Percentiles rank a stretch among this genome's conserved stretches.
These are phyloP conservation scores for Phymatocera aterrima DNA, from an alignment of 2,888 invertebrate genomes.

Conservation along the genomic window DNA sequence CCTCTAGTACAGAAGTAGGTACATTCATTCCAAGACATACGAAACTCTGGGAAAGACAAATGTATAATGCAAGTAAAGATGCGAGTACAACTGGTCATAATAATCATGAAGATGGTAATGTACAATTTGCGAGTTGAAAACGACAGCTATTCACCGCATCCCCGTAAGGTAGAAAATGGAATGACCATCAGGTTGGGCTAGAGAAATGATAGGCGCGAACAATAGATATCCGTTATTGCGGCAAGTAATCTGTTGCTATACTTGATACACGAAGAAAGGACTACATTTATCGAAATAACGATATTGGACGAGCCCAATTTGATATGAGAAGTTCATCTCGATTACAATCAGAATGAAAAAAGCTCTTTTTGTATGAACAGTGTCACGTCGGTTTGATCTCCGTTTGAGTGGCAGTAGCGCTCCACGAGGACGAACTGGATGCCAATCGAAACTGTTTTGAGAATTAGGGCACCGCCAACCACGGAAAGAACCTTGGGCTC, in stretches of 20 bases:
- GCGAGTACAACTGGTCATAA: background rate
- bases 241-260: slow-evolving; percentile 46
- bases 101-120: background rate
- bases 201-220: slow-evolving; percentile 52
- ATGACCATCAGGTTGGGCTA: slow-evolving; percentile 55
- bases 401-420: background rate
- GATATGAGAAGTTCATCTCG: slow-evolving; percentile 35
- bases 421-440: background rate
- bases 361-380: background rate
- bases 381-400: background rate
- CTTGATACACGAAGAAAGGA: slow-evolving; percentile 29
- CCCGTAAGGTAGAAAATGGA: slow-evolving; percentile 54
- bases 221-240: slow-evolving; percentile 40
- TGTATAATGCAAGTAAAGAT: background rate
- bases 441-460: too few species aligned
- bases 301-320: slow-evolving; percentile 44
- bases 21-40: too few species aligned
- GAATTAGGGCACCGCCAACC: too few species aligned
- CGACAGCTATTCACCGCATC: slow-evolving; percentile 24
- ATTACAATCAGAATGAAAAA: background rate
- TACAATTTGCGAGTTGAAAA: slow-evolving; percentile 16
- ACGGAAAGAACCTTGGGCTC: background rate
- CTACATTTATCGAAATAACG: slow-evolving; percentile 13
- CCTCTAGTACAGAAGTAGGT: too few species aligned
- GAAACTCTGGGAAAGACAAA: background rate